Conservation (phyloP, 1,140 invertebrate genomes). For the Pseudomyrmex concolor region DNA sequence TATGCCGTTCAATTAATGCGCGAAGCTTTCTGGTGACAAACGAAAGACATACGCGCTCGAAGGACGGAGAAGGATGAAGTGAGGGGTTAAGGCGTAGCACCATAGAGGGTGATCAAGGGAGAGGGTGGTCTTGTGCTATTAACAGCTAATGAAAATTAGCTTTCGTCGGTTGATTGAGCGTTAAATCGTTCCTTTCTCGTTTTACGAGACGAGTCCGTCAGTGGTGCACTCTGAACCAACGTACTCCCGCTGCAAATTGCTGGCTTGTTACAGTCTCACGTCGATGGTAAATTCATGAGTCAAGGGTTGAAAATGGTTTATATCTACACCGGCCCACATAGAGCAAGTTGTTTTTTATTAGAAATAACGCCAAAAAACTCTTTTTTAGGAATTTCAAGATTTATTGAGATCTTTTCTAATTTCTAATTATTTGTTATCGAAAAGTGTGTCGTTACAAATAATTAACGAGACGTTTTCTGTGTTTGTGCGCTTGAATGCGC, state of each 20-base stretch:
- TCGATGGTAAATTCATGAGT: constrained; percentile 51
- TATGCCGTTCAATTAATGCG: constrained; percentile 7
- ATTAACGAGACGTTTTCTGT: constrained; percentile 9
- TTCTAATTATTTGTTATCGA: neutral
- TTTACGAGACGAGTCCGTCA: constrained; percentile 78
- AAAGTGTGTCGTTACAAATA: neutral
- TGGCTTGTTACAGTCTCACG: constrained; percentile 8
- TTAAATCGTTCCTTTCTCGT: constrained; percentile 85
- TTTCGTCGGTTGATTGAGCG: constrained; percentile 85
- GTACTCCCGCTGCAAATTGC: constrained; percentile 70
- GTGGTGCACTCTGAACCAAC: constrained; percentile 78
- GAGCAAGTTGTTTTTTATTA: neutral
- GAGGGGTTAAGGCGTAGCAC: constrained; percentile 70
- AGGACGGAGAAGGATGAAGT: constrained; percentile 65
- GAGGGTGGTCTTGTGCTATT: constrained; percentile 78
- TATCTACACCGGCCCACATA: neutral
- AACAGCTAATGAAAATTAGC: constrained; percentile 86
- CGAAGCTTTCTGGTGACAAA: constrained; percentile 39
- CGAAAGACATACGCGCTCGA: constrained; percentile 37
- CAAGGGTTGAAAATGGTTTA: constrained; percentile 50
- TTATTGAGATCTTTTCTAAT: too few relatives aligned
- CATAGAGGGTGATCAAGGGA: constrained; percentile 66
- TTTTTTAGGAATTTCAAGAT: too few relatives aligned
- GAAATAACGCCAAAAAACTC: neutral
- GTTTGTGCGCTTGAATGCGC: neutral